Conservation (phyloP, 2,888 invertebrate species). For the Yponomeuta sedellus region DNA sequence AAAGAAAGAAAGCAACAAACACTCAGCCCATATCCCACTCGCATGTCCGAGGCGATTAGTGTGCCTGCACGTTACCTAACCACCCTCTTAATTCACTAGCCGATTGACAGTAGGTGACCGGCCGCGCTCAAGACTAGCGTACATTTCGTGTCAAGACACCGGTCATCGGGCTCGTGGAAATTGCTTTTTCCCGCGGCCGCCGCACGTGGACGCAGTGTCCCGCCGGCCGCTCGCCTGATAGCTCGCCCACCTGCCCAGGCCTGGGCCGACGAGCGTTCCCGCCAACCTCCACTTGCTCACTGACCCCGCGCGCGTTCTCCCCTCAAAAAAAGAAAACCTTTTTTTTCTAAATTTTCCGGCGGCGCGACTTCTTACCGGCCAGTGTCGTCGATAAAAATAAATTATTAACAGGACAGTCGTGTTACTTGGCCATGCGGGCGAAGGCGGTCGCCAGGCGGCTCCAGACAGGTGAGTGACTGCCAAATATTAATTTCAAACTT, state of each 20-base stretch:
- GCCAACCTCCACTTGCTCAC: constrained; percentile 56
- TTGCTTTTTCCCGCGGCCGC: constrained; percentile 66
- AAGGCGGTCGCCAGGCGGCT: constrained; percentile 83
- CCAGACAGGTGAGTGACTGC: constrained; percentile 78
- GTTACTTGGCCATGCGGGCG: constrained; percentile 78
- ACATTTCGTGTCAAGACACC: constrained; percentile 29
- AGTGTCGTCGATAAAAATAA: constrained; percentile 53
- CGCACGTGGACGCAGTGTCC: constrained; percentile 74
- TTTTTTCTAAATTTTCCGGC: constrained; percentile 14
- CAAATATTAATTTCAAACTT: constrained; percentile 10
- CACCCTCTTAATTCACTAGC: constrained; percentile 17
- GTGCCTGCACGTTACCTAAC: constrained; percentile 12
- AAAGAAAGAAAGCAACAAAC: neutral
- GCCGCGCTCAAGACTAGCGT: constrained; percentile 50
- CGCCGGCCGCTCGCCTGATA: constrained; percentile 65
- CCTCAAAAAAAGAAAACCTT: constrained; percentile 35
- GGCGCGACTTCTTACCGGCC: constrained; percentile 7
- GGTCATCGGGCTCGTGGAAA: constrained; percentile 71
- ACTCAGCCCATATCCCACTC: constrained; percentile 8
- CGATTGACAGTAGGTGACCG: constrained; percentile 56
- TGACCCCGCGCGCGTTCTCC: constrained; percentile 39
- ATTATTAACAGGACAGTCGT: constrained; percentile 35
- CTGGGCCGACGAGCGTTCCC: constrained; percentile 36
- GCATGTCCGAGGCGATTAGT: constrained; percentile 15
- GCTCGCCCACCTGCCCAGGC: constrained; percentile 6